Percentiles rank a stretch among this genome's conserved stretches.
phyloP scores from a whole-genome alignment of 1,140 invertebrate species.

The Artemia franciscana region DNA sequence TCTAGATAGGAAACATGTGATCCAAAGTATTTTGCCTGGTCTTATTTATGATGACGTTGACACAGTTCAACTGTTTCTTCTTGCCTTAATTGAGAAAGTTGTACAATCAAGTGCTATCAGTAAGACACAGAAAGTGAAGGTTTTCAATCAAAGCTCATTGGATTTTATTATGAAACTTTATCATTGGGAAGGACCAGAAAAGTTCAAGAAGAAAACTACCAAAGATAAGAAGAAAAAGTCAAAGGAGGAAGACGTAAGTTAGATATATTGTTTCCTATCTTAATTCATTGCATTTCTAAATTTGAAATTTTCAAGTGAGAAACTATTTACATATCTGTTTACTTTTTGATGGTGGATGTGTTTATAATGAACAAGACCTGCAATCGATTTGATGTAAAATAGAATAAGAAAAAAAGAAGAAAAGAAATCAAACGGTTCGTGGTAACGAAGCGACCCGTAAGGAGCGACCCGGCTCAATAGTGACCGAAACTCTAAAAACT shows the following conservation, averaged over 20 bases:
- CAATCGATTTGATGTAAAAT: too few relatives aligned
- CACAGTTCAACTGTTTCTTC: background rate
- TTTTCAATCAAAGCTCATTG: background rate
- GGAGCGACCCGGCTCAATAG: too few relatives aligned
- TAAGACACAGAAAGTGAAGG: background rate
- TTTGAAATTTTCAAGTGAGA: too few relatives aligned
- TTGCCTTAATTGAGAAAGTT: background rate
- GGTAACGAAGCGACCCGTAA: too few relatives aligned
- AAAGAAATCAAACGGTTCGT: too few relatives aligned
- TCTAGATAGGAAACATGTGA: background rate
- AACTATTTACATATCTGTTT: too few relatives aligned
- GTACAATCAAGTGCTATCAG: background rate
- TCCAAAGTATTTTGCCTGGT: background rate
- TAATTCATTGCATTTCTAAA: too few relatives aligned
- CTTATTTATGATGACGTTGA: background rate
- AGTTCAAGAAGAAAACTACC: background rate
- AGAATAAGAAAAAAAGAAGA: too few relatives aligned
- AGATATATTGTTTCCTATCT: background rate
- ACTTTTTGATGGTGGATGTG: too few relatives aligned
- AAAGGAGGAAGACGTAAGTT: background rate
- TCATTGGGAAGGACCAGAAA: background rate
- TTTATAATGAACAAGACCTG: too few relatives aligned
- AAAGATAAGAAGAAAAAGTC: background rate
- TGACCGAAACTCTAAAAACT: too few relatives aligned
- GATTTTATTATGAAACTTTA: background rate